Base-by-base conservation (phyloP, 2,797 vertebrate genomes). In the Macrochelys suwanniensis region DNA sequence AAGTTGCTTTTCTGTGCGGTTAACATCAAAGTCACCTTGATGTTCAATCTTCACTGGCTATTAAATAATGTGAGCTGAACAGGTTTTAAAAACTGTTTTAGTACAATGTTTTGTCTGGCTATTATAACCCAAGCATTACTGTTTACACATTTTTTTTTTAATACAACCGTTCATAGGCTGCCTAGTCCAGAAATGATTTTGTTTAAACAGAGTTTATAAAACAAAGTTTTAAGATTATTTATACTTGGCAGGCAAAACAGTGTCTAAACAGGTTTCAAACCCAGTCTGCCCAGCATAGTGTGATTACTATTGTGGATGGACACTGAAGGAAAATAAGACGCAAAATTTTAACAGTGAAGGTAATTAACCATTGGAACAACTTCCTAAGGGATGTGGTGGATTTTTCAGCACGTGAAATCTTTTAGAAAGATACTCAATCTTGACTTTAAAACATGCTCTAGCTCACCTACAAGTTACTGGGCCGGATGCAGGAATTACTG, bases 401-500 rank as follows among this genome's bases (percentile, higher is more conserved):
- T 71, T 71, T 37, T 71, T 21, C 68, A 42, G 68, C n/a, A 23
- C 5, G 5, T 68, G 21, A 42, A 71, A 37, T 42, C 37, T 71
- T 71, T 71, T 12, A 23, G 37, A 42, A 42, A 11, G 37, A 71
- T 71, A 37, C n/a, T 71, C 21, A 71, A 11, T 71, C 37, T 71
- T 71, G 19, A 19, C 23, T 71, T 71, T 12, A 37, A 71, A 42
- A 71, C 42, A 37, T 42, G 68, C 19, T 71, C 5, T 37, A 42
- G 68, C 37, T 71, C 68, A 71, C 21, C 37, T 19, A 71, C 21
- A 68, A 21, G 37, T 42, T 71, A 59, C 26, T 16, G 51, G 57
- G 57, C 6, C 1, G 65, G 42, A 13, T 0, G 0, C 3, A 50
- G 83, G 84, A 89, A 79, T 51, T 50, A 5, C 37, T 0, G 31